Conservation (phyloP, 2,888 invertebrate genomes). For the Cheilosia urbana region DNA sequence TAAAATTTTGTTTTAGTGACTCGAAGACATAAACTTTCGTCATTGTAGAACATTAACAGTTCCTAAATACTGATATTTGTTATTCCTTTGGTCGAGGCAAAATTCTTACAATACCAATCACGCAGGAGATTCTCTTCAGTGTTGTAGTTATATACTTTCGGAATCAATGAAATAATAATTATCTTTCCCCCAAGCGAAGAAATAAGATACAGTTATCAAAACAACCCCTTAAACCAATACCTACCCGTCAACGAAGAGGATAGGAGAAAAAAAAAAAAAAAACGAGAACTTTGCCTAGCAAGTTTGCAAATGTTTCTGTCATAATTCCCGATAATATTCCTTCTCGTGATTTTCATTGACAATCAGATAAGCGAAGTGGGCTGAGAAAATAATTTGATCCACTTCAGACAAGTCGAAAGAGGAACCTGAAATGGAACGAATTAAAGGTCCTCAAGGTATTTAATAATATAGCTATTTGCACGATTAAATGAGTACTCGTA, state of each 20-base stretch:
- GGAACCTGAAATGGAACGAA: conserved; percentile 9
- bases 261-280: conserved; percentile 5
- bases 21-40: conserved; percentile 24
- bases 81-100: conserved; percentile 2
- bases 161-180: conserved; percentile 36
- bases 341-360: conserved; percentile 49
- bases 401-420: conserved; percentile 25
- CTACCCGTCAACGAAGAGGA: conserved; percentile 10
- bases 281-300: conserved; percentile 26
- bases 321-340: conserved; percentile 67
- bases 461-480: conserved; percentile 37
- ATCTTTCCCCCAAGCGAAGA: conserved; percentile 23
- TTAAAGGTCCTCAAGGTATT: conserved; percentile 30
- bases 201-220: conserved; percentile 32
- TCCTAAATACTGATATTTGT: conserved; percentile 41
- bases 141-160: conserved; percentile 29
- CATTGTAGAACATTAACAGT: conserved; percentile 38
- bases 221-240: conserved; percentile 42
- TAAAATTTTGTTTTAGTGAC: conserved; percentile 35
- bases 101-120: conserved; percentile 42
- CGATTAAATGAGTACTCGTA: conserved; percentile 12
- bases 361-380: conserved; percentile 53
- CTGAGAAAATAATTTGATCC: conserved; percentile 44
- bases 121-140: conserved; percentile 22
- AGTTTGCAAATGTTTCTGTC: conserved; percentile 65